Evolutionary conservation across 2,113 vertebrate species (phyloP).

Genomic region (Sapajus apella): DNA sequence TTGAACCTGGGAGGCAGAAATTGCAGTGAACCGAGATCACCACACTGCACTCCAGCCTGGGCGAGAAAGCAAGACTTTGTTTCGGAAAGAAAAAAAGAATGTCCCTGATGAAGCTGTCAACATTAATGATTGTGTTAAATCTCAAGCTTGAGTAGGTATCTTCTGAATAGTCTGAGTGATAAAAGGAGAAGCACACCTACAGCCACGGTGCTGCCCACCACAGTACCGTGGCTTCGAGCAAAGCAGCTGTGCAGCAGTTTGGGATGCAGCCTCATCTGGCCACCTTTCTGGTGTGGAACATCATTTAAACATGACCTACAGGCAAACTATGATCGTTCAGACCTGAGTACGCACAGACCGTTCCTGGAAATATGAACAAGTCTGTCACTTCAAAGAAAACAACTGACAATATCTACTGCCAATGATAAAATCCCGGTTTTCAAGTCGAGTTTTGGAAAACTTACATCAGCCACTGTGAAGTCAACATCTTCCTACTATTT

Average conservation of each 20-base stretch:
- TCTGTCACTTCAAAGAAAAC: conserved; percentile 31
- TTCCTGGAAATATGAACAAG: not conserved
- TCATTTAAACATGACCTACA: not conserved
- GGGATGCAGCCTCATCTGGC: not conserved
- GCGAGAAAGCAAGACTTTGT: too few species aligned
- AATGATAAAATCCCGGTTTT: not conserved
- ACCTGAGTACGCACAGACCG: not conserved
- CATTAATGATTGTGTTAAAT: not conserved
- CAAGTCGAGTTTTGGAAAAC: conserved; percentile 7
- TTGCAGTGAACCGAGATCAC: too few species aligned
- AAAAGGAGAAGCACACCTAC: not conserved
- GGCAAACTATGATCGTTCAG: not conserved
- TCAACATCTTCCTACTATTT: not conserved
- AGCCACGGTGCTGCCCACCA: not conserved
- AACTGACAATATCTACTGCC: not conserved
- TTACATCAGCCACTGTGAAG: not conserved
- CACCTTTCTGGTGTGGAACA: not conserved
- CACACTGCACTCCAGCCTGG: too few species aligned
- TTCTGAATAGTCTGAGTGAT: not conserved
- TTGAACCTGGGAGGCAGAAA: too few species aligned
- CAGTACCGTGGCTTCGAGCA: not conserved
- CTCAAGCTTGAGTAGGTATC: not conserved
- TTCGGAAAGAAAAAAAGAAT: not conserved
- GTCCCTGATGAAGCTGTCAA: not conserved
- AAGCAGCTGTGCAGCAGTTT: not conserved